Conservation (phyloP, 2,113 vertebrate genomes). For the Tricholaema leucomelas region DNA sequence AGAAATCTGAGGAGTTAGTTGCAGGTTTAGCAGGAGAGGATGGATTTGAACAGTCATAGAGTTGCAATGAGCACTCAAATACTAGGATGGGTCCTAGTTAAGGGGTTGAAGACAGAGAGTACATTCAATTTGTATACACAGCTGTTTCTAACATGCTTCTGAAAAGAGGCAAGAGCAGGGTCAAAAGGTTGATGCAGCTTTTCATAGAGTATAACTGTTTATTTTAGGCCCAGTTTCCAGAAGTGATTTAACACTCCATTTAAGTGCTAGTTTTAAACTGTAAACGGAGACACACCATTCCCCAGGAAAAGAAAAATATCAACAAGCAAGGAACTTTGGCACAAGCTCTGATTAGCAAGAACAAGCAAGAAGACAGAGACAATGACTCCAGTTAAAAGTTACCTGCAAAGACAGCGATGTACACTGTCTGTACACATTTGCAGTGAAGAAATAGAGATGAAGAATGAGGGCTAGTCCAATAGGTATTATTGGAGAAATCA, state of each 20-base stretch:
- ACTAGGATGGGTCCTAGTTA: not conserved
- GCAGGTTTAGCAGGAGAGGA: not conserved
- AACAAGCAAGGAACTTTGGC: constrained; percentile 10
- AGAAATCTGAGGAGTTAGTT: not conserved
- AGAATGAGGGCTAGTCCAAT: not conserved
- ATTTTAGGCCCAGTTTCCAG: constrained; percentile 48
- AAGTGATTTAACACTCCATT: constrained; percentile 58
- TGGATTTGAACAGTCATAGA: not conserved
- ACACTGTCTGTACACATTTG: not conserved
- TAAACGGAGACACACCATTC: constrained; percentile 18
- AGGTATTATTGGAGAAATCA: not conserved
- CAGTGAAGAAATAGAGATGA: not conserved
- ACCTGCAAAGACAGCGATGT: not conserved
- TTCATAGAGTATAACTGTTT: constrained; percentile 36
- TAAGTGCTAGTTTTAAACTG: constrained; percentile 49
- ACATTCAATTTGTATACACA: constrained; percentile 48
- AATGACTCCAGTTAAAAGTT: not conserved
- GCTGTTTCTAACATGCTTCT: constrained; percentile 35
- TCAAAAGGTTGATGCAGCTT: constrained; percentile 44
- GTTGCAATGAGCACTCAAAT: not conserved
- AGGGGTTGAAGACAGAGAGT: not conserved
- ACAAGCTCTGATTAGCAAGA: not conserved
- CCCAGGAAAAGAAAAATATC: not conserved
- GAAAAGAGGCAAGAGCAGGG: constrained; percentile 28
- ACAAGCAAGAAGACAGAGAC: not conserved